Evolutionary conservation across 1,140 invertebrate genomes (phyloP).

Genomic region (Aleiodes sp.): DNA sequence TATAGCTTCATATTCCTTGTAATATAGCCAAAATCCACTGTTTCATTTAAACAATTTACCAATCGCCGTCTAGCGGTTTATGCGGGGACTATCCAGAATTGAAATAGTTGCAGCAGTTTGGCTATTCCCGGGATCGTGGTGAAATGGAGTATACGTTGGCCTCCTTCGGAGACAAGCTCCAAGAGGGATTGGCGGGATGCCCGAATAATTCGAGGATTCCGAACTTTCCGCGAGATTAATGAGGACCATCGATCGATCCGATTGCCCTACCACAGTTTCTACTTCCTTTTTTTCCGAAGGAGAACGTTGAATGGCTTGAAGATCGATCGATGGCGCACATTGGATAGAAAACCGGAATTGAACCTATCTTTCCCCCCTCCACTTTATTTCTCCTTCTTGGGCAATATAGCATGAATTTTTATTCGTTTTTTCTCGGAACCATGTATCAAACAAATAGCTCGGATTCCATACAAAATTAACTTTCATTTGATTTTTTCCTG

Average conservation of each 20-base stretch:
- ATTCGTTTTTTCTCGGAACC: not conserved
- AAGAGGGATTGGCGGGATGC: conserved; percentile 41
- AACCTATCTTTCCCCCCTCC: not conserved
- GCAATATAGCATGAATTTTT: not conserved
- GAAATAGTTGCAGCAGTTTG: conserved; percentile 44
- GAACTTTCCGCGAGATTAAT: conserved; percentile 48
- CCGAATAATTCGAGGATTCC: conserved; percentile 35
- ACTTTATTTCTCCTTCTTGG: too few species aligned
- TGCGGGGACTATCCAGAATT: conserved; percentile 40
- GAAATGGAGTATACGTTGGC: conserved; percentile 25
- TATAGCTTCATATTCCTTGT: too few species aligned
- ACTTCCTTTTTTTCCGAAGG: not conserved
- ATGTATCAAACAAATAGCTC: not conserved
- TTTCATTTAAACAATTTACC: conserved; percentile 9
- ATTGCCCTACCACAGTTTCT: not conserved
- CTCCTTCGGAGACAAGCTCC: conserved; percentile 30
- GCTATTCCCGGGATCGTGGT: conserved; percentile 20
- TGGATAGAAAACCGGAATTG: conserved; percentile 17
- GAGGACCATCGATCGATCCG: conserved; percentile 39
- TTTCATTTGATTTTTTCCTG: not conserved
- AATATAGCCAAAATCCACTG: too few species aligned
- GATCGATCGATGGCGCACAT: conserved; percentile 18
- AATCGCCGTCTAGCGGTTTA: conserved; percentile 7
- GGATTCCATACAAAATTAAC: conserved; percentile 8
- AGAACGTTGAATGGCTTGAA: conserved; percentile 9